Evolutionary conservation across 1,140 invertebrate genomes (phyloP).

Genomic region (Lasaia peninsularis): DNA sequence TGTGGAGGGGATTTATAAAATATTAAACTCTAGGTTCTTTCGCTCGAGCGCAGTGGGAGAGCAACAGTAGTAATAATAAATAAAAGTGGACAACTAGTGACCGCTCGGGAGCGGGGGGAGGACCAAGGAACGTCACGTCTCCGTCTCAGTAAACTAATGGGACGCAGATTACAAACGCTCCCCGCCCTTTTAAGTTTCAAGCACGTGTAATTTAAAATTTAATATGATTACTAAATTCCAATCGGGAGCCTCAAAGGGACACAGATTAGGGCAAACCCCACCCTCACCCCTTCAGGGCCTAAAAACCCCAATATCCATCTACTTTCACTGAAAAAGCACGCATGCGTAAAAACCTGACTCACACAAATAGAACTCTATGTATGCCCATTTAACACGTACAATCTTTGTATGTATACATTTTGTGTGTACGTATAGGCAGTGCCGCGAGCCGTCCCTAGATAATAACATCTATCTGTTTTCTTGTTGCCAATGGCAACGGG

Average conservation of each 20-base stretch:
- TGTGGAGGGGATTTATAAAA: too few species aligned
- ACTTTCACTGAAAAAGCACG: slow-evolving; percentile 69
- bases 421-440: slow-evolving; percentile 26
- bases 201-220: slow-evolving; percentile 76
- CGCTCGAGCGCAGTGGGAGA: too few species aligned
- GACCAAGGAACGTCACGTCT: too few species aligned
- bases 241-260: slow-evolving; percentile 71
- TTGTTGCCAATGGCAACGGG: slow-evolving; percentile 64
- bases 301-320: slow-evolving; percentile 73
- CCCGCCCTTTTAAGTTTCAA: slow-evolving; percentile 60
- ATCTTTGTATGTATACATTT: slow-evolving; percentile 16
- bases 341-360: slow-evolving; percentile 72
- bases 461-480: slow-evolving; percentile 52
- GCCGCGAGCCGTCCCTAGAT: slow-evolving; percentile 42
- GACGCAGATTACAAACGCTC: slow-evolving; percentile 58
- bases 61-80: too few species aligned
- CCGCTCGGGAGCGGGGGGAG: too few species aligned
- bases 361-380: slow-evolving; percentile 60
- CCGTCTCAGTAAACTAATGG: slow-evolving; percentile 40
- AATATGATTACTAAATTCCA: slow-evolving; percentile 77
- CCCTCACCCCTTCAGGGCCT: slow-evolving; percentile 47
- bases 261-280: slow-evolving; percentile 64
- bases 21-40: too few species aligned
- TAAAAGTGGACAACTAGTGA: too few species aligned
- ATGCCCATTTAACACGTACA: slow-evolving; percentile 56